These are phyloP conservation scores for Xenopus borealis DNA, from an alignment of 2,113 vertebrate genomes.

Conservation along the genomic window DNA sequence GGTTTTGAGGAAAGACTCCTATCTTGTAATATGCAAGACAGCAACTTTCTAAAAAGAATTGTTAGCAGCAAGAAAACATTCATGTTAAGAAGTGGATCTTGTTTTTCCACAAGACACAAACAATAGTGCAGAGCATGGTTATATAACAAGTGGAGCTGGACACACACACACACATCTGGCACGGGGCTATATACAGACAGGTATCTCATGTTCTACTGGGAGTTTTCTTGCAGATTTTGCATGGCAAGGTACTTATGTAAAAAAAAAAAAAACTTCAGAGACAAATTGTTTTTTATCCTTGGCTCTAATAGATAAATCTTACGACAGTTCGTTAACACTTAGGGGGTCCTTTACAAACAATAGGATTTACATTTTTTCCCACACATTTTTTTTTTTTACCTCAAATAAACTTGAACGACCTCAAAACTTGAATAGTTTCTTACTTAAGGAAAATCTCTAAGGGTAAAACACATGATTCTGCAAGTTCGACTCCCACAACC, in stretches of 20 bases:
- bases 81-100: background rate
- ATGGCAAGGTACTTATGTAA: conserved; percentile 31
- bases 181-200: conserved; percentile 29
- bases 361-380: too few relatives aligned
- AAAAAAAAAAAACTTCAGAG: background rate
- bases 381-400: too few relatives aligned
- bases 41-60: too few relatives aligned
- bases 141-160: background rate
- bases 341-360: too few relatives aligned
- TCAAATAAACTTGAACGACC: too few relatives aligned
- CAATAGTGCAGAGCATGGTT: background rate
- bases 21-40: too few relatives aligned
- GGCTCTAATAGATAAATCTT: background rate
- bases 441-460: too few relatives aligned
- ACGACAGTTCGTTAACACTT: too few relatives aligned
- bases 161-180: conserved; percentile 18
- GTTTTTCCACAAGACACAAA: background rate
- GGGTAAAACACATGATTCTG: too few relatives aligned
- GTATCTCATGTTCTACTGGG: conserved; percentile 30
- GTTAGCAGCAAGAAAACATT: background rate
- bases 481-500: too few relatives aligned
- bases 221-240: conserved; percentile 34
- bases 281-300: conserved; percentile 18
- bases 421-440: too few relatives aligned
- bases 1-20: too few relatives aligned